phyloP scores from a whole-genome alignment of 1,140 invertebrate species.

The Vollenhovia emeryi region DNA sequence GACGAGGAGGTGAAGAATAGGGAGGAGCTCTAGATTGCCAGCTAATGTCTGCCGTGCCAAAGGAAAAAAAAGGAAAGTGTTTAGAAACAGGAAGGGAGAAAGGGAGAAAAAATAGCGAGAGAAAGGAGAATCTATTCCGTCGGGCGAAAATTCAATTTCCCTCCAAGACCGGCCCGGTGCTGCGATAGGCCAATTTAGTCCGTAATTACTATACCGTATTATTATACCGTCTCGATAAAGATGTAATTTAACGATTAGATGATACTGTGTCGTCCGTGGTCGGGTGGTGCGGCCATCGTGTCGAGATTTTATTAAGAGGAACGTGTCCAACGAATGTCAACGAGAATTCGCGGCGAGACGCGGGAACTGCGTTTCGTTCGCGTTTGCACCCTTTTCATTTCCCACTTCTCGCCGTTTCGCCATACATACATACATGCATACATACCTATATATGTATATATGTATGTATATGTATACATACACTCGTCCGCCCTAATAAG shows the following conservation, averaged over 20 bases:
- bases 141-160: conserved; percentile 63
- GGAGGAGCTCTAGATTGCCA: conserved; percentile 35
- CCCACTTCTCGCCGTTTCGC: conserved; percentile 60
- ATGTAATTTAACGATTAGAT: conserved; percentile 63
- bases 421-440: conserved; percentile 32
- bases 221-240: conserved; percentile 63
- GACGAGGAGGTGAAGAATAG: conserved; percentile 15
- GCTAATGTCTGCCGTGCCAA: conserved; percentile 54
- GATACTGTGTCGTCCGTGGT: conserved; percentile 27
- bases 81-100: conserved; percentile 21
- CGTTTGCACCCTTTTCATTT: conserved; percentile 46
- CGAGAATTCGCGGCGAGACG: conserved; percentile 60
- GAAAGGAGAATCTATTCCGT: conserved; percentile 57
- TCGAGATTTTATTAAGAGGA: conserved; percentile 59
- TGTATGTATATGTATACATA: neutral
- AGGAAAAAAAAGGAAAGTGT: conserved; percentile 38
- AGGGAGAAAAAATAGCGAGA: conserved; percentile 8
- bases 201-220: conserved; percentile 59
- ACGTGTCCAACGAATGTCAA: conserved; percentile 77
- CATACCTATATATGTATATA: neutral
- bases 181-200: conserved; percentile 70
- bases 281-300: conserved; percentile 25
- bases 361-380: conserved; percentile 32
- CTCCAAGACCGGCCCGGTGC: conserved; percentile 67
- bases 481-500: conserved; percentile 37